Base-by-base conservation (phyloP, 1,140 invertebrate species). In the Apis laboriosa region DNA sequence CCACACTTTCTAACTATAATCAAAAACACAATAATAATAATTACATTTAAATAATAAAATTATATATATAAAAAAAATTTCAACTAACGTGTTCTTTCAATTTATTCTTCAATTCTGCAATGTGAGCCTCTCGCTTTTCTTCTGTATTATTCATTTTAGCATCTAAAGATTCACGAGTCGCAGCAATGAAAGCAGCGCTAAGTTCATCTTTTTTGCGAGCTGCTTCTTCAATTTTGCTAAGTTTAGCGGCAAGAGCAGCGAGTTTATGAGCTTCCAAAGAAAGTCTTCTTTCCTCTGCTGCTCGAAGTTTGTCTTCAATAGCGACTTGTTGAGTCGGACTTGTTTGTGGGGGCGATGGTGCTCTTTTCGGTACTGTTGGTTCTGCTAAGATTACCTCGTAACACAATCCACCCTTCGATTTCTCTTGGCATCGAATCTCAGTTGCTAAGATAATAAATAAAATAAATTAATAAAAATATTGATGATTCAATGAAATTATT, bases 341-440 rank as follows among this genome's bases (percentile, higher is more conserved):
- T 24, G 84, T 83, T 49, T 92, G 92, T 13, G 88, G 88, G 17
- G 96, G 96, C 7, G 96, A 96, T 34, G 96, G 94, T 15, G 96
- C 95, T 84, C 96, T 95, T 90, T 97, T 97, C 11, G 95, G 95
- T 66, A 94, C 95, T 58, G 95, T 95, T 24, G 98, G 97, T 90
- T 98, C 97, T 67, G 97, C 97, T 86, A 99, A 94, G 90, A 99
- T 98, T 88, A 99, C 97, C 94, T 99, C 98, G 95, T 98, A 99
- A 89, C 97, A 97, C 67, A 99, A 93, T 55, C 98, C 98, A 61
- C 98, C 98, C 92, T 97, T 97, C 28, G 96, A 97, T 93, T 97
- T 97, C 94, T 98, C 97, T 93, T 98, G 97, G 95, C 97, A 97
- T 90, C 97, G 95, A 88, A 98, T 97, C 93, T 98, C 97, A 89